phyloP scores from a whole-genome alignment of 2,888 invertebrate genomes.

The Acanthosepion pharaonis region DNA sequence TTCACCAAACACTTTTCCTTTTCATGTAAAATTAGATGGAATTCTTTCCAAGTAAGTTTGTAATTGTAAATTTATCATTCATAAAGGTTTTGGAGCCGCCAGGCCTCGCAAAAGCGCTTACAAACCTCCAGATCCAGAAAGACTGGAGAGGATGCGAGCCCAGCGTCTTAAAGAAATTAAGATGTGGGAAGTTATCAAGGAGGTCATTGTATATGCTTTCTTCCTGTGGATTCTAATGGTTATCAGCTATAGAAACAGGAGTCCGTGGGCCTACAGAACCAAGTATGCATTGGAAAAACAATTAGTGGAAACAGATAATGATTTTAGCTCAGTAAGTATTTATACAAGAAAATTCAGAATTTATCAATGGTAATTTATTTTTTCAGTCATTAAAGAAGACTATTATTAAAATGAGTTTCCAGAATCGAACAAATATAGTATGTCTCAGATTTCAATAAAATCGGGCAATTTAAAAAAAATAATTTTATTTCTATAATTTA shows the following conservation, averaged over 20 bases:
- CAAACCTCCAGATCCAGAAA: conserved; percentile 72
- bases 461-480: too few species aligned
- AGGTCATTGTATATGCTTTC: conserved; percentile 75
- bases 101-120: conserved; percentile 67
- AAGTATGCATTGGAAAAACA: conserved; percentile 72
- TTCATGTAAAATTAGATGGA: too few species aligned
- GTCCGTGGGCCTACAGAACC: conserved; percentile 73
- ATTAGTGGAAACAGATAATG: conserved; percentile 54
- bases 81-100: conserved; percentile 59
- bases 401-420: too few species aligned
- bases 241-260: conserved; percentile 75
- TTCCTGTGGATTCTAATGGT: conserved; percentile 76
- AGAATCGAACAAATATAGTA: too few species aligned
- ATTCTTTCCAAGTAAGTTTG: too few species aligned
- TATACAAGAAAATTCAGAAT: background rate
- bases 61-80: background rate
- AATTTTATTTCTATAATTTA: too few species aligned
- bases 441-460: too few species aligned
- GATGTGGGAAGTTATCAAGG: conserved; percentile 75
- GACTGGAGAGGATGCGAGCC: conserved; percentile 71
- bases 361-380: too few species aligned
- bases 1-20: too few species aligned
- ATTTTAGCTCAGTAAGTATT: conserved; percentile 57
- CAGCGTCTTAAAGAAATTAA: conserved; percentile 75
- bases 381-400: too few species aligned